Conservation (phyloP, 2,797 vertebrate species). For the Xiphophorus birchmanni region DNA sequence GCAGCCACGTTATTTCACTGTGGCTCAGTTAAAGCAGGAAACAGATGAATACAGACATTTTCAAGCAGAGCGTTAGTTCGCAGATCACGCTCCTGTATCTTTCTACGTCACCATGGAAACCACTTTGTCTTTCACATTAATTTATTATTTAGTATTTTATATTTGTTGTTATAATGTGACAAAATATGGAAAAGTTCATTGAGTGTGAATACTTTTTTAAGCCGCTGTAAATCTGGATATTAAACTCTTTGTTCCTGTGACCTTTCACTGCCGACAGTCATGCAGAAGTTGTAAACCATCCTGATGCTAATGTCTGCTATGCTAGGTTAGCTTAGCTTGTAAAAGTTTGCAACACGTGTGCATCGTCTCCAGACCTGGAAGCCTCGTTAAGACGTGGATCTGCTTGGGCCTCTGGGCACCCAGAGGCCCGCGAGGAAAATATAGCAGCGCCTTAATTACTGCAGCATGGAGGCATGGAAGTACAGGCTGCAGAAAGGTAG, state of each 20-base stretch:
- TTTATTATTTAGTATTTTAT: no score
- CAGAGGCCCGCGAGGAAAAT: conserved; percentile 62
- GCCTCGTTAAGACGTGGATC: conserved; percentile 63
- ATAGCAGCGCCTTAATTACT: conserved; percentile 68
- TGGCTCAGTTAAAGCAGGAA: not conserved
- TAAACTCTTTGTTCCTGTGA: not conserved
- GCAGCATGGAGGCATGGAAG: conserved; percentile 53
- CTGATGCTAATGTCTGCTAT: conserved; percentile 41
- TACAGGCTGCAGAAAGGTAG: conserved; percentile 40
- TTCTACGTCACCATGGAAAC: no score
- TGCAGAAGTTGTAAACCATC: not conserved
- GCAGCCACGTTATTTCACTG: not conserved
- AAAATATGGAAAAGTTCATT: no score
- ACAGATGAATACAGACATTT: no score
- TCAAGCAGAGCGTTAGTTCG: no score
- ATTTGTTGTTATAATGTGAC: no score
- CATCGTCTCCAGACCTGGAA: conserved; percentile 45
- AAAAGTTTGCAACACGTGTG: conserved; percentile 54
- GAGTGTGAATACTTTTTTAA: no score
- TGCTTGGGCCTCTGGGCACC: conserved; percentile 56
- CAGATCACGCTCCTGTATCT: no score
- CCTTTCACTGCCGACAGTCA: not conserved
- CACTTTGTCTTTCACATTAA: no score
- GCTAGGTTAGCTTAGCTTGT: conserved; percentile 61
- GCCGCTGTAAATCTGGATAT: not conserved